A percentile compares a stretch with the other conserved stretches of the same genome.
These are phyloP conservation scores for Aphelocoma californica DNA, from an alignment of 2,797 vertebrate species.

Conservation along the genomic window DNA sequence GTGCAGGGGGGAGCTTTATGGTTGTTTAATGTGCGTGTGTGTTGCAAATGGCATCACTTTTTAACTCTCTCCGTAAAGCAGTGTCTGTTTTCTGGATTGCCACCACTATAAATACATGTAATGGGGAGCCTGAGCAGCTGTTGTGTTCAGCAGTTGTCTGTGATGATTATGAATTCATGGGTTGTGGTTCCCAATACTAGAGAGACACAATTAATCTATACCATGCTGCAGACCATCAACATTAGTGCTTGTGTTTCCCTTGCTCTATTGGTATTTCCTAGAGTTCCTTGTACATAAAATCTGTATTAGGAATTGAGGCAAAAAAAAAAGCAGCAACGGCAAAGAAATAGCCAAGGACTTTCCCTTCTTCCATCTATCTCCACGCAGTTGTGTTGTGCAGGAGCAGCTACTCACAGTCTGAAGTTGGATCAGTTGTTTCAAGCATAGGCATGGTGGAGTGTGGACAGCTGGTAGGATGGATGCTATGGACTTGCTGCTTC, in stretches of 20 bases:
- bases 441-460: accelerated
- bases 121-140: slow-evolving; percentile 23
- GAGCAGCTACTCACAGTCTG: not conserved
- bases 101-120: slow-evolving; percentile 25
- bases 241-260: not conserved
- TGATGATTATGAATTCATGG: not conserved
- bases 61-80: slow-evolving; percentile 14
- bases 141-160: slow-evolving; percentile 1
- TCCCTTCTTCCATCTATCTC: not conserved
- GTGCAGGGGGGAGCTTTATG: not conserved
- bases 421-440: accelerated
- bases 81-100: not conserved
- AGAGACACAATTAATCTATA: slow-evolving; percentile 2
- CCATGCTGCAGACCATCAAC: not conserved
- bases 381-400: accelerated
- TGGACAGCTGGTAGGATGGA: accelerated
- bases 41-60: slow-evolving; percentile 30
- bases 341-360: not conserved
- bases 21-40: not conserved
- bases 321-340: not conserved
- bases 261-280: not conserved
- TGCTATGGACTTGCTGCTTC: accelerated
- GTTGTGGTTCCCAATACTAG: not conserved
- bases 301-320: not conserved
- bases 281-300: not conserved